phyloP scores from a whole-genome alignment of 1,140 invertebrate species.

The Cherax destructor region DNA sequence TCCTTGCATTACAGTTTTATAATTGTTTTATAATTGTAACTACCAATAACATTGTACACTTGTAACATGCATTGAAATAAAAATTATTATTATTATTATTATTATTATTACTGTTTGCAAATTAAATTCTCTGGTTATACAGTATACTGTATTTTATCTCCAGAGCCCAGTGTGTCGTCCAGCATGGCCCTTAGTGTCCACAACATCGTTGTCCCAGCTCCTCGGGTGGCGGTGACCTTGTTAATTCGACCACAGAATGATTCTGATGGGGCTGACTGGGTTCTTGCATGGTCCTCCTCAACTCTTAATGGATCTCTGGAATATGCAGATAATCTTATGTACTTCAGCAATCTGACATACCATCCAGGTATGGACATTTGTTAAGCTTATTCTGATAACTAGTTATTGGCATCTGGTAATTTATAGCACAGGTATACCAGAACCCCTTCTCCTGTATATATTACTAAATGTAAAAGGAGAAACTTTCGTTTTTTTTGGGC shows the following conservation, averaged over 20 bases:
- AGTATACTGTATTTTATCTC: background rate
- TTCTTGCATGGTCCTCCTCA: constrained; percentile 45
- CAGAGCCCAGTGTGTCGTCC: constrained; percentile 38
- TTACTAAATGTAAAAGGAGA: too few relatives aligned
- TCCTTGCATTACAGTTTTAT: too few relatives aligned
- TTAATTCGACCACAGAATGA: constrained; percentile 33
- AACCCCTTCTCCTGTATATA: too few relatives aligned
- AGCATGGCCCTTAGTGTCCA: constrained; percentile 47
- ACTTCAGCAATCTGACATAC: constrained; percentile 32
- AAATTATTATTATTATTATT: background rate
- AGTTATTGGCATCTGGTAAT: background rate
- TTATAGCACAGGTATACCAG: too few relatives aligned
- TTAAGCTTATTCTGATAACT: background rate
- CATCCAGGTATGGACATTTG: constrained; percentile 17
- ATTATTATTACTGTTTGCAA: background rate
- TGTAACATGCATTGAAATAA: too few relatives aligned
- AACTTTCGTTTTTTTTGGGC: too few relatives aligned
- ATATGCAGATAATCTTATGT: constrained; percentile 33
- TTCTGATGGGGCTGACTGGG: constrained; percentile 45
- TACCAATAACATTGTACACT: too few relatives aligned
- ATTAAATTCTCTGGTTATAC: background rate
- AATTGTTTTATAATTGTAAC: too few relatives aligned
- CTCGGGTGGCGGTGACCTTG: constrained; percentile 40
- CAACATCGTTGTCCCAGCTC: constrained; percentile 27
- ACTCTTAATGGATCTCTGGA: constrained; percentile 28